A percentile compares a stretch with the other conserved stretches of the same genome.
Conservation (phyloP, 1,140 invertebrate species). For the Bombus difficillimus region DNA sequence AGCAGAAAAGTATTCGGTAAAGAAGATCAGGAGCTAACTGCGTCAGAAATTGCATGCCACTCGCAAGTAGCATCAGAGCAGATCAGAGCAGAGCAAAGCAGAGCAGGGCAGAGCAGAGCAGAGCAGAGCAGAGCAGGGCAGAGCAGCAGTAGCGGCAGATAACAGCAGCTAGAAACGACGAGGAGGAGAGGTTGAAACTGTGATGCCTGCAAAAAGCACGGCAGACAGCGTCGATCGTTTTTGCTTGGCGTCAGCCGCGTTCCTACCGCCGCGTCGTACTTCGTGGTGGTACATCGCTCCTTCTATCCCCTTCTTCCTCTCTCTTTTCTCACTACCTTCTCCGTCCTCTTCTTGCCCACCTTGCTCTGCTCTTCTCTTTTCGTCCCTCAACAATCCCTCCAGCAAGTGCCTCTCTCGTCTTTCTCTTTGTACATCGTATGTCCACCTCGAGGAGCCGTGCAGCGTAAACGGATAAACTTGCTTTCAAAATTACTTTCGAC, state of each 20-base stretch:
- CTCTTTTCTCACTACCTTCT: not conserved
- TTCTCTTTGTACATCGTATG: conserved; percentile 69
- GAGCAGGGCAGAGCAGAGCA: not conserved
- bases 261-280: conserved; percentile 81
- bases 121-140: conserved; percentile 14
- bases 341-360: not conserved
- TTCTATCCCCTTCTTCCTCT: conserved; percentile 32
- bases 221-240: conserved; percentile 83
- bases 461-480: conserved; percentile 73
- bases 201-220: conserved; percentile 82
- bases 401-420: conserved; percentile 46
- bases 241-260: conserved; percentile 83
- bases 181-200: conserved; percentile 79
- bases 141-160: conserved; percentile 64
- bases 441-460: conserved; percentile 70
- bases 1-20: conserved; percentile 30
- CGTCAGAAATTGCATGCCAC: conserved; percentile 71
- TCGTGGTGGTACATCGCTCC: conserved; percentile 82
- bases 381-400: not conserved
- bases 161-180: conserved; percentile 67
- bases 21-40: conserved; percentile 65
- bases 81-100: not conserved
- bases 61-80: conserved; percentile 45
- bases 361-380: not conserved
- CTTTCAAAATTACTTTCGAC: conserved; percentile 71